Evolutionary conservation across 2,888 invertebrate genomes (phyloP), one percentile per base, ranked within the genome.

Genomic region (Drosophila algonquin): DNA sequence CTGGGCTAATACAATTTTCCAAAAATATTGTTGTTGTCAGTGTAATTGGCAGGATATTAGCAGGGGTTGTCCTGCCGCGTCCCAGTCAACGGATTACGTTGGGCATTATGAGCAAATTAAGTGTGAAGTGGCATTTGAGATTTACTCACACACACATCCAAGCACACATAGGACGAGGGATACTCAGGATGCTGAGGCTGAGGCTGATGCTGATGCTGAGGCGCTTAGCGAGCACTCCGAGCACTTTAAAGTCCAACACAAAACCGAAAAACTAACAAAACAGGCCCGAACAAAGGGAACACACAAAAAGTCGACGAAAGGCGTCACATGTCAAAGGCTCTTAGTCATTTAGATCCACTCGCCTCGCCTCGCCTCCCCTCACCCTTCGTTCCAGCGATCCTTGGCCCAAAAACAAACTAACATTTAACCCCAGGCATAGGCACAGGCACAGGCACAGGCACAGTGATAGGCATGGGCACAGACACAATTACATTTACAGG

Each of bases 41-140:
- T 73, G 84, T 85, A 85, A 85, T 85, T 85, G 87, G 77, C 80
- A 82, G 82, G 82, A 87, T 85, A 85, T 85, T 87, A 82, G 64
- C 76, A 73, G 77, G 70, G 60, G 73, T 76, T 72, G 73, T 76
- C 44, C 67, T 52, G 55, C 54, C 54, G 60, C 59, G 63, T 48
- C 47, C 60, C 62, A 55, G 68, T 80, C 54, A 76, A 82, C 73
- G 80, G 90, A 82, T 90, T 90, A 90, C 78, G 82, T 72, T 40
- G 84, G 78, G 89, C 84, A 90, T 90, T 90, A 89, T 86, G 82
- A 89, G 79, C 81, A 90, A 90, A 90, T 90, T 90, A 90, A 90
- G 90, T 90, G 90, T 90, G 90, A 90, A 90, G 87, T 90, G 89
- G 80, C 82, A 88, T 88, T 88, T 84, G 80, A 75, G 87, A 86